phyloP scores from a whole-genome alignment of 2,888 invertebrate species.

The Nematopogon swammerdamellus region DNA sequence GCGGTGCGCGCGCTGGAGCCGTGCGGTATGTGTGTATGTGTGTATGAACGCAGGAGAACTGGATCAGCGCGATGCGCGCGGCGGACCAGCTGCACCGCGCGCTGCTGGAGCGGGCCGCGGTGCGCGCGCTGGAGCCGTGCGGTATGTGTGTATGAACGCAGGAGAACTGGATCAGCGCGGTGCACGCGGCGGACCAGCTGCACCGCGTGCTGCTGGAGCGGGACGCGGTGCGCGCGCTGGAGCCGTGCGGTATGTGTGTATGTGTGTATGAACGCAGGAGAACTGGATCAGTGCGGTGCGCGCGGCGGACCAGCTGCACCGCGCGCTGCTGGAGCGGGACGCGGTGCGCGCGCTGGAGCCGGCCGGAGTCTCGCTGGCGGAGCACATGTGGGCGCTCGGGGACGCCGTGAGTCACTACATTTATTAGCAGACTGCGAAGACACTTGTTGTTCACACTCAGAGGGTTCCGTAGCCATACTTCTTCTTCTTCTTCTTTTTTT shows the following conservation, averaged over 20 bases:
- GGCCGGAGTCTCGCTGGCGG: conserved; percentile 34
- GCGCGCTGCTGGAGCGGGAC: conserved; percentile 30
- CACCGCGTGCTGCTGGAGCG: too few species aligned
- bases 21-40: conserved; percentile 22
- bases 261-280: conserved; percentile 20
- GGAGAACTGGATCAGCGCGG: too few species aligned
- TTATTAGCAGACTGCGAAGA: too few species aligned
- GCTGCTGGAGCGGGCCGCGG: too few species aligned
- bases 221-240: too few species aligned
- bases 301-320: conserved; percentile 45
- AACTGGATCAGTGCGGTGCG: conserved; percentile 49
- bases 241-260: too few species aligned
- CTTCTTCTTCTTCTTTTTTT: too few species aligned
- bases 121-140: too few species aligned
- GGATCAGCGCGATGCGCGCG: conserved; percentile 46
- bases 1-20: conserved; percentile 36
- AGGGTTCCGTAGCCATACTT: too few species aligned
- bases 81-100: conserved; percentile 29
- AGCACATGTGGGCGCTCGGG: conserved; percentile 49
- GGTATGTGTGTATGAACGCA: too few species aligned
- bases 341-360: conserved; percentile 36
- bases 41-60: conserved; percentile 29
- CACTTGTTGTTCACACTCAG: too few species aligned
- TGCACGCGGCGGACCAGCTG: too few species aligned
- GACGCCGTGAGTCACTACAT: conserved; percentile 38